Evolutionary conservation across 2,113 vertebrate species (phyloP).

Genomic region (Cariama cristata): DNA sequence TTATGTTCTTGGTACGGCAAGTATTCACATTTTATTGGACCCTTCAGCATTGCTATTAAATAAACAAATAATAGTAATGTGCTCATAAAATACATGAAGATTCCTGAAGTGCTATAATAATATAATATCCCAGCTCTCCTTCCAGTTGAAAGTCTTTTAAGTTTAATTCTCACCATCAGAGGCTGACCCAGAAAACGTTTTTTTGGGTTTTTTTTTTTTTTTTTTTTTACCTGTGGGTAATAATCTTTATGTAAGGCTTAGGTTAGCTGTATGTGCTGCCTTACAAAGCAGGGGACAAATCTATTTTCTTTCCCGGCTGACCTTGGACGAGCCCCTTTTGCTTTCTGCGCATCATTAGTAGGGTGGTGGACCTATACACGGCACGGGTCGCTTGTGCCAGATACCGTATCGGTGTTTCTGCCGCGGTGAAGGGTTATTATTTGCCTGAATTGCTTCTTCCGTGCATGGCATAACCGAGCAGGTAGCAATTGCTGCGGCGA

Average conservation of each 20-base stretch:
- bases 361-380: not conserved
- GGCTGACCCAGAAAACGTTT: not conserved
- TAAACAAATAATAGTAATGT: constrained; percentile 71
- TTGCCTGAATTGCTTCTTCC: not conserved
- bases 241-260: not conserved
- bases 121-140: constrained; percentile 9
- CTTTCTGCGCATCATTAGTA: not conserved
- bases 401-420: not conserved
- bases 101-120: constrained; percentile 49
- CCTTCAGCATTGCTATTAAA: constrained; percentile 63
- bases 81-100: constrained; percentile 51
- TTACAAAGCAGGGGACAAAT: not conserved
- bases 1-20: constrained; percentile 49
- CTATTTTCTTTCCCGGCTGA: not conserved
- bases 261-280: not conserved
- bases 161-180: not conserved
- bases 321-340: not conserved
- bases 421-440: not conserved
- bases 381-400: not conserved
- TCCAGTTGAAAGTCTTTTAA: not conserved
- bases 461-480: not conserved
- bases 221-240: not conserved
- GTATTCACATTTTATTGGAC: constrained; percentile 67
- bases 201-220: not conserved
- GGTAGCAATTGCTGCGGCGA: not conserved